These are phyloP conservation scores for Marmota monax DNA, from an alignment of 2,113 vertebrate genomes.

Conservation along the genomic window DNA sequence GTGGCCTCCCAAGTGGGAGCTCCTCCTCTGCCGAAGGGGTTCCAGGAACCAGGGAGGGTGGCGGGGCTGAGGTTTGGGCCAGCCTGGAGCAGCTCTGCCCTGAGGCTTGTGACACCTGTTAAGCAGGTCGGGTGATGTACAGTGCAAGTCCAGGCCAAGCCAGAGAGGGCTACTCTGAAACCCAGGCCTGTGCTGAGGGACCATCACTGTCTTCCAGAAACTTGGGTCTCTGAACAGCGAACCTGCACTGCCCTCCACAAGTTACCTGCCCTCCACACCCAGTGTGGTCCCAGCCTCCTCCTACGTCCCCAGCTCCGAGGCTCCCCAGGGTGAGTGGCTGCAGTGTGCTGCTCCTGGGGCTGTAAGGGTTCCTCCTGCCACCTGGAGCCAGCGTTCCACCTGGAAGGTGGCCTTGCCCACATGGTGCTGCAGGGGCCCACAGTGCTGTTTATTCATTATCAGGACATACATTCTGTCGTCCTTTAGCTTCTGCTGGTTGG, in stretches of 20 bases:
- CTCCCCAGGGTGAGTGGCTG: constrained; percentile 85
- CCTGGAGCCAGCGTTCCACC: background rate
- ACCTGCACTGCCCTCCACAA: constrained; percentile 96
- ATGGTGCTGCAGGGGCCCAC: background rate
- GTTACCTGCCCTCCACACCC: constrained; percentile 97
- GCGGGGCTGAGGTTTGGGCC: too few relatives aligned
- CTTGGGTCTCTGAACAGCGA: constrained; percentile 95
- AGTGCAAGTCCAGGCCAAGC: background rate
- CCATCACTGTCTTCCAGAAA: constrained; percentile 90
- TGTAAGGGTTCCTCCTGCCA: too few relatives aligned
- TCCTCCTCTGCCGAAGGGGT: too few relatives aligned
- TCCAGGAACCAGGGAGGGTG: too few relatives aligned
- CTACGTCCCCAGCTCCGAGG: constrained; percentile 96
- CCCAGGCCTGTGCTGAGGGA: background rate
- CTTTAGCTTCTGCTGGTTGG: too few relatives aligned
- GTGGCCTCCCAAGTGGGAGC: too few relatives aligned
- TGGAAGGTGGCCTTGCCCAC: background rate
- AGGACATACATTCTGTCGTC: too few relatives aligned
- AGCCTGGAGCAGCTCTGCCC: background rate
- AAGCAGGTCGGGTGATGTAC: too few relatives aligned
- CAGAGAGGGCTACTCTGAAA: background rate
- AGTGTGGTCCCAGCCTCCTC: constrained; percentile 98
- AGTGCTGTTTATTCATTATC: background rate
- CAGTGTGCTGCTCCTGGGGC: background rate
- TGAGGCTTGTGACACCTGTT: too few relatives aligned